These are phyloP conservation scores for Adoxophyes honmai DNA, from an alignment of 1,140 invertebrate genomes.

Conservation along the genomic window DNA sequence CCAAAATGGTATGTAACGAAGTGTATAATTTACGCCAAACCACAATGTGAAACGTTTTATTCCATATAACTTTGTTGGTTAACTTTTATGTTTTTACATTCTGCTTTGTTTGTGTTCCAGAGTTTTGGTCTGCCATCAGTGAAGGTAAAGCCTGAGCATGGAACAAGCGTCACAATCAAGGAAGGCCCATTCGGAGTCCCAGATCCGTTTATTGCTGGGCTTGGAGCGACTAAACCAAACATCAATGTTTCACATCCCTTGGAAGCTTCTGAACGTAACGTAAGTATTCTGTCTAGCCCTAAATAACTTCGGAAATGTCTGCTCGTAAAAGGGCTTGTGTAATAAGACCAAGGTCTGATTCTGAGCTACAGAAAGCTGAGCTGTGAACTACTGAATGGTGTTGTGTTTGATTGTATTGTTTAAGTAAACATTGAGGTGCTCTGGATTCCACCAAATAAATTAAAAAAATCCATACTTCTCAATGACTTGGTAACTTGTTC, in stretches of 20 bases:
- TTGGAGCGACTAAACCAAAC: constrained; percentile 53
- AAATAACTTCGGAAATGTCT: too few species aligned
- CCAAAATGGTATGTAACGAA: background rate
- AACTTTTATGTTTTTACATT: background rate
- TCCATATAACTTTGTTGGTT: background rate
- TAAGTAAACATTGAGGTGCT: too few species aligned
- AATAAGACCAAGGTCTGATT: too few species aligned
- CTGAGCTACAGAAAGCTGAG: too few species aligned
- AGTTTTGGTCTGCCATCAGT: constrained; percentile 78
- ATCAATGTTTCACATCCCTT: constrained; percentile 61
- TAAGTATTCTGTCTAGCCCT: constrained; percentile 47
- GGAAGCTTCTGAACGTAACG: constrained; percentile 70
- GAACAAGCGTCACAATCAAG: constrained; percentile 44
- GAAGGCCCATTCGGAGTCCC: constrained; percentile 74
- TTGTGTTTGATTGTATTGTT: too few species aligned
- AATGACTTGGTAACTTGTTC: too few species aligned
- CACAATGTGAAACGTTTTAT: background rate
- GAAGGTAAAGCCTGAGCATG: constrained; percentile 64
- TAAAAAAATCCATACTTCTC: too few species aligned
- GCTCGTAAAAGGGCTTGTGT: too few species aligned
- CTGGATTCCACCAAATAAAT: too few species aligned
- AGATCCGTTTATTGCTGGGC: constrained; percentile 74
- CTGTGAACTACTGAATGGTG: too few species aligned
- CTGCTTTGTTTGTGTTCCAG: constrained; percentile 53
- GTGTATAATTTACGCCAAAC: too few species aligned